phyloP scores from a whole-genome alignment of 2,113 vertebrate species.

The Nothobranchius kuhntae region DNA sequence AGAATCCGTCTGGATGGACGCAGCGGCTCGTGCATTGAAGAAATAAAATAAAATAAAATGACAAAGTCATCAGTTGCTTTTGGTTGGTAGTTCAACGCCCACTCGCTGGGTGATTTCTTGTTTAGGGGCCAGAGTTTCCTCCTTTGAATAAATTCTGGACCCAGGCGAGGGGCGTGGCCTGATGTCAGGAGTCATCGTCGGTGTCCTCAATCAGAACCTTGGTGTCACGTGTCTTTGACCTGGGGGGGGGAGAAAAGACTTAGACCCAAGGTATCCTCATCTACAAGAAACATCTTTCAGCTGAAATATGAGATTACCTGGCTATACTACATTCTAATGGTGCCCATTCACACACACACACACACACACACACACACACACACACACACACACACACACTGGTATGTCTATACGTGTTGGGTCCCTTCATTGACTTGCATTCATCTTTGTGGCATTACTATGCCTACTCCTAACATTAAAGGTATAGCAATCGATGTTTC shows the following conservation, averaged over 20 bases:
- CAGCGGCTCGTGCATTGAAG: constrained; percentile 21
- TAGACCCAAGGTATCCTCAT: not conserved
- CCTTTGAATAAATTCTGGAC: constrained; percentile 76
- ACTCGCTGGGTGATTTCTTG: constrained; percentile 59
- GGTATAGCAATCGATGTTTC: too few species aligned
- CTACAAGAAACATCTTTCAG: too few species aligned
- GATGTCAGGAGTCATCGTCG: constrained; percentile 95
- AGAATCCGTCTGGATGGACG: constrained; percentile 19
- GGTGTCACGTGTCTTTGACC: constrained; percentile 93
- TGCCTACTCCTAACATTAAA: too few species aligned
- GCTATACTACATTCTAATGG: too few species aligned
- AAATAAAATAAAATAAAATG: constrained; percentile 18
- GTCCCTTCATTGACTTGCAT: too few species aligned
- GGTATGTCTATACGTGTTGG: too few species aligned
- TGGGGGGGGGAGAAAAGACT: constrained; percentile 48
- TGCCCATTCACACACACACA: too few species aligned
- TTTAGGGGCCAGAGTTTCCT: constrained; percentile 67
- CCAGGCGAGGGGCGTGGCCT: constrained; percentile 74
- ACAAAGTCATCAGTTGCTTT: constrained; percentile 5
- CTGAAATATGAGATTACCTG: too few species aligned
- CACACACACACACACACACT: too few species aligned
- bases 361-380: too few species aligned
- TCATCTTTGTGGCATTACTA: too few species aligned
- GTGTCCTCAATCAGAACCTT: constrained; percentile 98
- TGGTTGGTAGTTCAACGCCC: constrained; percentile 49